Percentiles rank a stretch among this genome's conserved stretches.
phyloP scores from a whole-genome alignment of 2,113 vertebrate genomes.

The Empidonax alnorum region DNA sequence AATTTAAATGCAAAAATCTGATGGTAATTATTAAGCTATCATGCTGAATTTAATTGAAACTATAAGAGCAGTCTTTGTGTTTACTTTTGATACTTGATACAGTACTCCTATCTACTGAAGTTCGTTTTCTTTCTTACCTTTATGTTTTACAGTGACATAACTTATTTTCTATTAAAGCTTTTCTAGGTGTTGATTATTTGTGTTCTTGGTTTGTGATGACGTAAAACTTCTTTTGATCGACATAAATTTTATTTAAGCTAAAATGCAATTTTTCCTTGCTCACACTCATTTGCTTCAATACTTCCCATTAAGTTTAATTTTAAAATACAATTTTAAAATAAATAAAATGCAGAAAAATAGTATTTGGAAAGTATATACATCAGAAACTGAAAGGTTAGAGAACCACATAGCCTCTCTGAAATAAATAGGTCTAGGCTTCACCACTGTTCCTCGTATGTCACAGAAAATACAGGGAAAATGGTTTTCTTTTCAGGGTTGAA shows the following conservation, averaged over 20 bases:
- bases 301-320: not conserved
- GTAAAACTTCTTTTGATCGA: not conserved
- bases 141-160: not conserved
- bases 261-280: not conserved
- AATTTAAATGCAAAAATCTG: not conserved
- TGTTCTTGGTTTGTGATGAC: not conserved
- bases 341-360: not conserved
- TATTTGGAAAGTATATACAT: not conserved
- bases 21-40: not conserved
- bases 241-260: not conserved
- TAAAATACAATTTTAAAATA: not conserved
- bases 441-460: not conserved
- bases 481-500: rapidly evolving
- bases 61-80: not conserved
- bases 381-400: not conserved
- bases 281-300: not conserved
- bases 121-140: not conserved
- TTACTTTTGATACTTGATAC: not conserved
- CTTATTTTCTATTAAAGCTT: not conserved
- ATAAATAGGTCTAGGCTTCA: not conserved
- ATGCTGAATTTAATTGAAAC: not conserved
- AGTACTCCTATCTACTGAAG: not conserved
- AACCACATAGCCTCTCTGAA: not conserved
- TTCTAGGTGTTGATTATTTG: not conserved
- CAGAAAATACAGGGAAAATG: not conserved